Evolutionary conservation across 2,797 vertebrate species (phyloP).

Genomic region (Columba guinea): DNA sequence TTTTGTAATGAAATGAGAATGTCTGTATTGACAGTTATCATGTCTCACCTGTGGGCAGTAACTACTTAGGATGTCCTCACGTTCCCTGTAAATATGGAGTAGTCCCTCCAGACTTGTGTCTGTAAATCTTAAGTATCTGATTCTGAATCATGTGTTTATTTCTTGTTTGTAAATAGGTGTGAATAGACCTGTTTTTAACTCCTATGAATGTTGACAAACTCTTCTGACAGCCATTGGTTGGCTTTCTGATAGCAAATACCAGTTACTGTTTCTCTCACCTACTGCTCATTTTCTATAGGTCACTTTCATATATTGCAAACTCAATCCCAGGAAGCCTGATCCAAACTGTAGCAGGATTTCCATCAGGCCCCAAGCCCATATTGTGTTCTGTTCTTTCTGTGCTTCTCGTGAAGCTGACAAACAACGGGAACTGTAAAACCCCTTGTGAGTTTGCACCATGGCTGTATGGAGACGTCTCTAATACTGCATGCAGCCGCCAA

Average conservation of each 20-base stretch:
- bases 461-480: not conserved
- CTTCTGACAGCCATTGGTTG: not conserved
- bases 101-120: not conserved
- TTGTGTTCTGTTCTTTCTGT: not conserved
- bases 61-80: not conserved
- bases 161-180: not conserved
- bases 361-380: not conserved
- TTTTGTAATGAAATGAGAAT: not conserved
- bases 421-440: not conserved
- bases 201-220: not conserved
- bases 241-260: not conserved
- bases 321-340: accelerated
- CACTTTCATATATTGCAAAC: not conserved
- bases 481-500: too few species aligned
- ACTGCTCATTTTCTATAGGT: not conserved
- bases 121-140: accelerated
- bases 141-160: not conserved
- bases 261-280: not conserved
- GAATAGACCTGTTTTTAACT: not conserved
- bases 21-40: accelerated
- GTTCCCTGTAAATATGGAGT: not conserved
- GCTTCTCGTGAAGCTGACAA: not conserved
- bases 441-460: accelerated
- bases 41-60: not conserved
- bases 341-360: not conserved